Percentiles rank a stretch among this genome's conserved stretches.
phyloP scores from a whole-genome alignment of 2,888 invertebrate species.

The Silvanus unidentatus region DNA sequence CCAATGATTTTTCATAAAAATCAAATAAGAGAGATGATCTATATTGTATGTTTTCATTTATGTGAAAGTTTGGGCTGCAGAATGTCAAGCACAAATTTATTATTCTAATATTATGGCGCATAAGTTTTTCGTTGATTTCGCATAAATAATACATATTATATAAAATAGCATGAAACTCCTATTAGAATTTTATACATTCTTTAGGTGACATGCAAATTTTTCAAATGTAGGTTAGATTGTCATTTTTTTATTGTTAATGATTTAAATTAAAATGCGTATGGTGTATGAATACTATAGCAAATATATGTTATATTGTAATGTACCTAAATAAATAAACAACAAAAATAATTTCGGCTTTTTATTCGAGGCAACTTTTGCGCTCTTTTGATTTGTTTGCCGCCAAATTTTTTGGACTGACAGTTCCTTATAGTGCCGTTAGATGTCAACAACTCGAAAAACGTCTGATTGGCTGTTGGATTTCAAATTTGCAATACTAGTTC shows the following conservation, averaged over 20 bases:
- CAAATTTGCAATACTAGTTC: too few relatives aligned
- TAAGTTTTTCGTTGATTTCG: slow-evolving; percentile 11
- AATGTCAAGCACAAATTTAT: slow-evolving; percentile 23
- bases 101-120: slow-evolving; percentile 25
- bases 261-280: slow-evolving; percentile 38
- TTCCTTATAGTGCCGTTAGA: too few relatives aligned
- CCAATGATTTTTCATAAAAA: too few relatives aligned
- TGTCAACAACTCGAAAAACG: too few relatives aligned
- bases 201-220: slow-evolving; percentile 28
- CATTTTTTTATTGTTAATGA: slow-evolving; percentile 42
- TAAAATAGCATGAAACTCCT: slow-evolving; percentile 16
- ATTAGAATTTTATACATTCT: slow-evolving; percentile 16
- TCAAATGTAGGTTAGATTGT: slow-evolving; percentile 41
- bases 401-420: too few relatives aligned
- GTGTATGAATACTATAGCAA: slow-evolving; percentile 44
- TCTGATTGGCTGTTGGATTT: too few relatives aligned
- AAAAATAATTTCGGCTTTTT: too few relatives aligned
- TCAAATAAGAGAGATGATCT: too few relatives aligned
- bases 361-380: too few relatives aligned
- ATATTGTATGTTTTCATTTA: too few relatives aligned
- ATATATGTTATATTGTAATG: slow-evolving; percentile 47
- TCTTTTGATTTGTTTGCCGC: too few relatives aligned
- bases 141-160: slow-evolving; percentile 6
- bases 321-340: slow-evolving; percentile 41
- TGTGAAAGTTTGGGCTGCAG: too few relatives aligned